Conservation (phyloP, 2,888 invertebrate species). For the Drosophila leonis region DNA sequence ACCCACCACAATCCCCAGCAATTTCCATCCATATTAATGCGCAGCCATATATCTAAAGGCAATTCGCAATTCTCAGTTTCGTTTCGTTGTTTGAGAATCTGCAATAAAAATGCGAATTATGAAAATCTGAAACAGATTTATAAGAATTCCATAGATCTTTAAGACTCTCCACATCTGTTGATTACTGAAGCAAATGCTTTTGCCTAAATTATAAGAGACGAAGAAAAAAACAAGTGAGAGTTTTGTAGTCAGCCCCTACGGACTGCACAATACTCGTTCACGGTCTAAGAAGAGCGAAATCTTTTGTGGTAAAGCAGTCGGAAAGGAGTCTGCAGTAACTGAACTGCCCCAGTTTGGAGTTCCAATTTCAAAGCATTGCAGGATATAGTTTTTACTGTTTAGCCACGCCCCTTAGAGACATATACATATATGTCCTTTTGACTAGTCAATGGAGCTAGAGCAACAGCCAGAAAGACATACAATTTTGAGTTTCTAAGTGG, state of each 20-base stretch:
- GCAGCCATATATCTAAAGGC: conserved; percentile 4
- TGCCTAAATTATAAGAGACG: not conserved
- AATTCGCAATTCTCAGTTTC: not conserved
- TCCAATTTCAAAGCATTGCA: no score
- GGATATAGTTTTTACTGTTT: no score
- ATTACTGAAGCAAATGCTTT: not conserved
- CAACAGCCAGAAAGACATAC: no score
- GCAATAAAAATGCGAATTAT: conserved; percentile 6
- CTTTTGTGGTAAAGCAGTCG: no score
- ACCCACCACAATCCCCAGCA: not conserved
- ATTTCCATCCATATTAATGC: conserved; percentile 7
- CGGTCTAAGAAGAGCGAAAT: no score
- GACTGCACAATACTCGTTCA: not conserved
- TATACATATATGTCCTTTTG: no score
- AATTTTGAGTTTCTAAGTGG: no score
- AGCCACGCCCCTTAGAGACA: no score
- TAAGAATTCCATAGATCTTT: not conserved
- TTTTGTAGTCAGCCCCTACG: not conserved
- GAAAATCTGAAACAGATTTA: not conserved
- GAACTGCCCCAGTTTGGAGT: no score
- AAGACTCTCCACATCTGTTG: not conserved
- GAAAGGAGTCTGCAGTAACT: no score
- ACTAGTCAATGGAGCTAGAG: no score
- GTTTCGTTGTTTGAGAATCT: not conserved
- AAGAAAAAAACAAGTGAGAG: not conserved